These are phyloP conservation scores for Echinometra lucunter DNA, from an alignment of 53 echinoderm and acorn worm genomes.

Conservation along the genomic window DNA sequence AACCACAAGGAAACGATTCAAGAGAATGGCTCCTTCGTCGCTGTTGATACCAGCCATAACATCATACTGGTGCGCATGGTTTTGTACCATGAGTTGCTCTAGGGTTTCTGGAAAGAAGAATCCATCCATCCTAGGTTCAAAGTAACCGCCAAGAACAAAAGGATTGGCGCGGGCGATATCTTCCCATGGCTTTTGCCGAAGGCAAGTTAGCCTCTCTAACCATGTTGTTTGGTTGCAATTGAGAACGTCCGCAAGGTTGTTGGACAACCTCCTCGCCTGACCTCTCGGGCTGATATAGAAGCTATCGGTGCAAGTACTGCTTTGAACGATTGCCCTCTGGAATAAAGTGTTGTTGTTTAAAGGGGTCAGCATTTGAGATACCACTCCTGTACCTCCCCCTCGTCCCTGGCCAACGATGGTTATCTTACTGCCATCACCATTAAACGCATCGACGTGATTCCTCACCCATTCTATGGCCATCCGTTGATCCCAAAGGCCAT, in stretches of 20 bases:
- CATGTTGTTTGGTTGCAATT: background rate
- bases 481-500: conserved; percentile 76
- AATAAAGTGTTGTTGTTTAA: conserved; percentile 23
- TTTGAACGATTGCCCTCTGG: conserved; percentile 59
- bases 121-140: conserved; percentile 64
- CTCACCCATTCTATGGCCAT: conserved; percentile 76
- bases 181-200: conserved; percentile 44
- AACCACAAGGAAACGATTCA: background rate
- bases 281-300: background rate
- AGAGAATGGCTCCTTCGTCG: conserved; percentile 48
- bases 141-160: background rate
- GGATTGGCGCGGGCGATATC: background rate
- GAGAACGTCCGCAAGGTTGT: background rate
- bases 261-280: background rate
- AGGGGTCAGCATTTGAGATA: conserved; percentile 55
- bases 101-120: conserved; percentile 48
- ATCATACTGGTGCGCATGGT: conserved; percentile 55
- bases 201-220: background rate
- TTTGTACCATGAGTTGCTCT: background rate
- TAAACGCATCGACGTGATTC: conserved; percentile 73
- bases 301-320: background rate
- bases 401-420: conserved; percentile 74
- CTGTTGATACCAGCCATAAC: conserved; percentile 66
- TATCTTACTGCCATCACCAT: conserved; percentile 75
- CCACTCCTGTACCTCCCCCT: conserved; percentile 41